Evolutionary conservation across 2,888 invertebrate genomes (phyloP), one percentile per base, ranked within the genome.

Genomic region (Drosophila antonietae): DNA sequence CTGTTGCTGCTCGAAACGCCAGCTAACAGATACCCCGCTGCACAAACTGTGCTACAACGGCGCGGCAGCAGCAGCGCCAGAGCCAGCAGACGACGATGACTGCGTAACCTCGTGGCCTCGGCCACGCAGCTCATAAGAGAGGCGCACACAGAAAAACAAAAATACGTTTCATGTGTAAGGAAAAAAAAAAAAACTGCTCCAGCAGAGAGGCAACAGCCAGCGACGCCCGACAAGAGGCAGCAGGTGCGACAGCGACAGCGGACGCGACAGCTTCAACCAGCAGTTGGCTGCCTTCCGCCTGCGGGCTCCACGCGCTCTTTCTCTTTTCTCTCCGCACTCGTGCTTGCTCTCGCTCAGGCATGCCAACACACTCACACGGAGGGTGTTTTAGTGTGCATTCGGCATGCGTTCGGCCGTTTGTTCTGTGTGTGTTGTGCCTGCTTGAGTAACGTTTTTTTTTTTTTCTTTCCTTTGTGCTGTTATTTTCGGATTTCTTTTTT

Each of bases 101-200:
- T 37, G 65, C 76, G 44, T 74, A 74, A 72, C 78, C 78, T 78
- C 67, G 39, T 62, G 78, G 74, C 67, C 64, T 64, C 78, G 52
- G 41, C 66, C 66, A 23, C 53, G 33, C n/a, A 47, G 41, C 73
- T 62, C 68, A 69, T 73, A 61, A 64, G 80, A 73, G 56, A 43
- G 33, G 33, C 18, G 68, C n/a, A 41, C 14, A 46, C 41, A 14
- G n/a, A 18, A 12, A 18, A 55, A n/a, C n/a, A n/a, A 28, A 49
- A 41, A 33, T 12, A n/a, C 31, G 49, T 43, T 31, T 35, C 37
- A 15, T n/a, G 39, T 59, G 43, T n/a, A 18, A 39, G 44, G 52
- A 64, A 66, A 55, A 55, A 53, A 55, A 53, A 47, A 51, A 49
- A n/a, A n/a, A n/a, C n/a, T 46, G 18, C 52, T 8, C 8, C 44